These are phyloP conservation scores for Leuciscus idus DNA, from an alignment of 2,113 vertebrate genomes.

Conservation along the genomic window DNA sequence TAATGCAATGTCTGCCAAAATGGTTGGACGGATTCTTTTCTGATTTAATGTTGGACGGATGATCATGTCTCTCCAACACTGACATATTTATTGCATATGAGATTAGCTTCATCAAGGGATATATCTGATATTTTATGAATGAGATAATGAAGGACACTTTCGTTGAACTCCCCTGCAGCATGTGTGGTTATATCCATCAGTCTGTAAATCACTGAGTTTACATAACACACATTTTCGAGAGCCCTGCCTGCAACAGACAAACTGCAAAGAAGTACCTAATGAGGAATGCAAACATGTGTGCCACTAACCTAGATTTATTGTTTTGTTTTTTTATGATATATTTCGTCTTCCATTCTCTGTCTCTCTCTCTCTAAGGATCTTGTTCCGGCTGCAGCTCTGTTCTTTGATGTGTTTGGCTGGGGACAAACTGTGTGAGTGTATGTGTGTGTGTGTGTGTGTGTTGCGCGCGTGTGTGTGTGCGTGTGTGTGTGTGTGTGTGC, in stretches of 20 bases:
- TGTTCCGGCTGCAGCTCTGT: slow-evolving; percentile 7
- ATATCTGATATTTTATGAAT: slow-evolving; percentile 32
- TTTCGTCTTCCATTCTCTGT: background rate
- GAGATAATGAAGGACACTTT: slow-evolving; percentile 25
- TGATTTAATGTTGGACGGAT: background rate
- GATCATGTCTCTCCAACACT: background rate
- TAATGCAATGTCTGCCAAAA: background rate
- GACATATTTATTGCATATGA: slow-evolving; percentile 8
- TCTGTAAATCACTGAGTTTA: slow-evolving; percentile 29
- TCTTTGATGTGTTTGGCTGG: slow-evolving; percentile 51
- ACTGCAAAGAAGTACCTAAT: slow-evolving; percentile 36
- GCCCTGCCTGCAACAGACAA: slow-evolving; percentile 4
- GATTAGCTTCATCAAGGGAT: background rate
- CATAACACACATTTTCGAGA: background rate
- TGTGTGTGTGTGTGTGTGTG: slow-evolving; percentile 15
- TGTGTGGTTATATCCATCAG: slow-evolving; percentile 15
- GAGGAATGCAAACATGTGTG: slow-evolving; percentile 43
- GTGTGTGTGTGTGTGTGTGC: slow-evolving; percentile 21
- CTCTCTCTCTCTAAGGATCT: slow-evolving; percentile 42
- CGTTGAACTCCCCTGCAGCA: slow-evolving; percentile 27
- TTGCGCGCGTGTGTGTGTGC: background rate
- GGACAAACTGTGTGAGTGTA: slow-evolving; percentile 17
- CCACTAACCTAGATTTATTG: slow-evolving; percentile 51
- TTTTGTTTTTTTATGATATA: slow-evolving; percentile 19
- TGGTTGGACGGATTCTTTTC: background rate